These are phyloP conservation scores for Microctenopoma lineatum DNA, from an alignment of 2,797 vertebrate species.

Conservation along the genomic window DNA sequence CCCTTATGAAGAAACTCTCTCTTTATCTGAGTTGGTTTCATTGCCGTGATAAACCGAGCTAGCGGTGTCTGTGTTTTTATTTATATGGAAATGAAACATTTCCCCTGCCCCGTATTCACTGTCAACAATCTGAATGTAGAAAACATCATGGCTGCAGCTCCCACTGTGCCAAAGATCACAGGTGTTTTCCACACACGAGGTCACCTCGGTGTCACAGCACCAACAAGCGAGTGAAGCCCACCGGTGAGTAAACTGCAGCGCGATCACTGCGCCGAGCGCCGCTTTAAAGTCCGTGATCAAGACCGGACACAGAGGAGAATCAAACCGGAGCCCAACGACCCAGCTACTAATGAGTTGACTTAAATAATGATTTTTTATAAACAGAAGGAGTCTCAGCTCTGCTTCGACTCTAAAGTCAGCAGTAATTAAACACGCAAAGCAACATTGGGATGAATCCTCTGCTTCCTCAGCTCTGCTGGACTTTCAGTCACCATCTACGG, in stretches of 20 bases:
- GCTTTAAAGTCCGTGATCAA: constrained; percentile 39
- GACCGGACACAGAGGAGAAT: constrained; percentile 6
- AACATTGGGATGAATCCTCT: too few species aligned
- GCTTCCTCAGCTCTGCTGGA: too few species aligned
- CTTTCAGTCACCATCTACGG: too few species aligned
- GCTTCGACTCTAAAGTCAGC: too few species aligned
- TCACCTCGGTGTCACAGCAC: constrained; percentile 16
- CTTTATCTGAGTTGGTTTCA: not conserved
- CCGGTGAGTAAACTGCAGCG: constrained; percentile 16
- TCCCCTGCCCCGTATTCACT: not conserved
- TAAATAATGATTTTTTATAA: too few species aligned
- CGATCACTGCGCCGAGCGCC: not conserved
- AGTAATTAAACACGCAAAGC: too few species aligned
- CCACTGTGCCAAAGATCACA: constrained; percentile 17
- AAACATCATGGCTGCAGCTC: constrained; percentile 6
- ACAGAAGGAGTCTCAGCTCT: too few species aligned
- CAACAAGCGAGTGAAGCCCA: not conserved
- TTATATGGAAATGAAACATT: constrained; percentile 15
- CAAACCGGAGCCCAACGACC: not conserved
- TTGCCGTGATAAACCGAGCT: not conserved
- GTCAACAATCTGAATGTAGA: constrained; percentile 1
- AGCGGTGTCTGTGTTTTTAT: constrained; percentile 10
- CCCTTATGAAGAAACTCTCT: not conserved
- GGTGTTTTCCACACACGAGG: constrained; percentile 26
- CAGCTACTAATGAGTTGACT: too few species aligned